These are phyloP conservation scores for Torymus aiolomorphi DNA, from an alignment of 2,888 invertebrate genomes.

Conservation along the genomic window DNA sequence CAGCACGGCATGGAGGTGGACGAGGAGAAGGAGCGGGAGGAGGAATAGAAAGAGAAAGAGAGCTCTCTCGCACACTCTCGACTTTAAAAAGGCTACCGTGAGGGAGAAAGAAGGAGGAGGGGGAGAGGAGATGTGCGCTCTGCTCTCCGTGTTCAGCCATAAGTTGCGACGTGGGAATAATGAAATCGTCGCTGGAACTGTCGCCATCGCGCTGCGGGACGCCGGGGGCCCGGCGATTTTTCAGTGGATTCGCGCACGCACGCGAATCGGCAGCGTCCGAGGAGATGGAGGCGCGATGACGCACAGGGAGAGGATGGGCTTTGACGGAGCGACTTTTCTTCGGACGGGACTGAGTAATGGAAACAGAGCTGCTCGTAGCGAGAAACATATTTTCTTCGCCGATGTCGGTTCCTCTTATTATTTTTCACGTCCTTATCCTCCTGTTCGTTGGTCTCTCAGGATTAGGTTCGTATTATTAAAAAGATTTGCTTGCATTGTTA, in stretches of 20 bases:
- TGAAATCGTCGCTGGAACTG: constrained; percentile 51
- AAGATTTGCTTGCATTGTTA: too few species aligned
- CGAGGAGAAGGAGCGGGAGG: not conserved
- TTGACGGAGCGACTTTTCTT: not conserved
- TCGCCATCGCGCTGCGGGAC: constrained; percentile 41
- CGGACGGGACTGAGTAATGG: too few species aligned
- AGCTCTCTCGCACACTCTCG: not conserved
- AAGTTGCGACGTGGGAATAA: constrained; percentile 55
- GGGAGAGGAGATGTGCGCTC: not conserved
- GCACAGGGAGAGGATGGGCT: not conserved
- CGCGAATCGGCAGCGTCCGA: not conserved
- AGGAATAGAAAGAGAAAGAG: not conserved
- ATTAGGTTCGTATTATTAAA: too few species aligned
- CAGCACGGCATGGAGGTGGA: not conserved
- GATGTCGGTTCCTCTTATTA: too few species aligned
- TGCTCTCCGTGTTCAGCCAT: constrained; percentile 33
- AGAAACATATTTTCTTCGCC: too few species aligned
- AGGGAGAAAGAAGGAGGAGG: not conserved
- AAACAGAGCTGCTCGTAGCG: too few species aligned
- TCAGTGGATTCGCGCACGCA: constrained; percentile 10
- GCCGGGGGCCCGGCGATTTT: constrained; percentile 24
- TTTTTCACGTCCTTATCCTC: not conserved
- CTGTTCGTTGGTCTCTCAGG: too few species aligned
- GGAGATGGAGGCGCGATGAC: not conserved
- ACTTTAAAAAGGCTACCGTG: constrained; percentile 36